These are phyloP conservation scores for Peromyscus maniculatus DNA, from an alignment of 2,113 vertebrate genomes.

Conservation along the genomic window DNA sequence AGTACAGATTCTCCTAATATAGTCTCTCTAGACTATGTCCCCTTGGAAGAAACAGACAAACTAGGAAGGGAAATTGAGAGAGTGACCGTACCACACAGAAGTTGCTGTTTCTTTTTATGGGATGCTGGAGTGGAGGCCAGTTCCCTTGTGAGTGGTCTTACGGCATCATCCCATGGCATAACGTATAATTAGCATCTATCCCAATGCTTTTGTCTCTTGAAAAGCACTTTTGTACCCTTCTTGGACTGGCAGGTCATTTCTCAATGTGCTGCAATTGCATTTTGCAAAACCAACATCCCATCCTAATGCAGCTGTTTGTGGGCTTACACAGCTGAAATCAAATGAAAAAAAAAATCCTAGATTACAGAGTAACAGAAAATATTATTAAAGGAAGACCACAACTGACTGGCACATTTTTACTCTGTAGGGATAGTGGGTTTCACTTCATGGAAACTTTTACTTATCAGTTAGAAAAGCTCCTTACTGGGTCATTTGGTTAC, in stretches of 20 bases:
- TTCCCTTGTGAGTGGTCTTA: slow-evolving; percentile 2
- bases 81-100: not conserved
- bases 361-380: slow-evolving; percentile 53
- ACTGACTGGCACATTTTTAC: slow-evolving; percentile 35
- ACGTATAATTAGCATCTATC: not conserved
- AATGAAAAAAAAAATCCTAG: not conserved
- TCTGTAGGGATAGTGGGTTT: slow-evolving; percentile 28
- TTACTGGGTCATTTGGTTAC: slow-evolving; percentile 2
- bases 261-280: not conserved
- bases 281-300: slow-evolving; percentile 49
- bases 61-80: not conserved
- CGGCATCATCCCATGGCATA: not conserved
- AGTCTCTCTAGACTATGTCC: not conserved
- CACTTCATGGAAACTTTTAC: slow-evolving; percentile 49
- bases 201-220: not conserved
- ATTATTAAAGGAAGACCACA: slow-evolving; percentile 63
- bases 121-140: not conserved
- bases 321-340: slow-evolving; percentile 47
- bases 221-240: not conserved
- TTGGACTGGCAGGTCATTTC: not conserved
- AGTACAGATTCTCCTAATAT: not conserved
- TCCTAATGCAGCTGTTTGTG: slow-evolving; percentile 26
- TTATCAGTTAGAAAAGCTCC: slow-evolving; percentile 57
- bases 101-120: slow-evolving; percentile 21
- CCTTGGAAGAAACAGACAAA: not conserved